phyloP scores from a whole-genome alignment of 1,140 invertebrate species.

The Anoplophora glabripennis region DNA sequence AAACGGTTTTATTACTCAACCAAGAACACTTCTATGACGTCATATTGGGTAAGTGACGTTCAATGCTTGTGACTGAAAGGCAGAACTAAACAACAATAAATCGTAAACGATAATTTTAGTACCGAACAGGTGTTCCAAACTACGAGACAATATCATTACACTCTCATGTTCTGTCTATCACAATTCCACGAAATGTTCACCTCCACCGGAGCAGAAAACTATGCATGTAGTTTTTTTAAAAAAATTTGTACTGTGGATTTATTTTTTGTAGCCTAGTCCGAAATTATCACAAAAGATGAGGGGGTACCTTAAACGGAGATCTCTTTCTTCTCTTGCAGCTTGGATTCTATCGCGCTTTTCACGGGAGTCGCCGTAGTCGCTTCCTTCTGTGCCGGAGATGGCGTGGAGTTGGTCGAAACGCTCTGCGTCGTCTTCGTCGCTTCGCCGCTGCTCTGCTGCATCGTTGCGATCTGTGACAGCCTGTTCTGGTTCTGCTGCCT shows the following conservation, averaged over 20 bases:
- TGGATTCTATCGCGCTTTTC: constrained; percentile 16
- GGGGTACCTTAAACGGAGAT: constrained; percentile 21
- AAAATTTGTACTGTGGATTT: background rate
- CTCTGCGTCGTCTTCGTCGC: constrained; percentile 11
- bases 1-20: too few relatives aligned
- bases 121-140: background rate
- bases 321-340: constrained; percentile 26
- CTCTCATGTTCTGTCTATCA: background rate
- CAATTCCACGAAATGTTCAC: background rate
- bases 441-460: constrained; percentile 16
- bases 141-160: constrained; percentile 3
- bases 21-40: too few relatives aligned
- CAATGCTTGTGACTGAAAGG: too few relatives aligned
- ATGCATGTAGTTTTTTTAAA: background rate
- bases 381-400: constrained; percentile 15
- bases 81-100: too few relatives aligned
- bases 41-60: too few relatives aligned
- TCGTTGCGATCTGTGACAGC: constrained; percentile 22
- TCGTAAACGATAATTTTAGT: background rate
- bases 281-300: background rate
- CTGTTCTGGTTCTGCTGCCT: constrained; percentile 38
- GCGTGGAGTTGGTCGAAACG: constrained; percentile 5
- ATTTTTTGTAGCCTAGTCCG: background rate
- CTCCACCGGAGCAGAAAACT: background rate
- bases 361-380: constrained; percentile 8